Conservation (phyloP, 2,113 vertebrate species). For the Chaenocephalus aceratus region DNA sequence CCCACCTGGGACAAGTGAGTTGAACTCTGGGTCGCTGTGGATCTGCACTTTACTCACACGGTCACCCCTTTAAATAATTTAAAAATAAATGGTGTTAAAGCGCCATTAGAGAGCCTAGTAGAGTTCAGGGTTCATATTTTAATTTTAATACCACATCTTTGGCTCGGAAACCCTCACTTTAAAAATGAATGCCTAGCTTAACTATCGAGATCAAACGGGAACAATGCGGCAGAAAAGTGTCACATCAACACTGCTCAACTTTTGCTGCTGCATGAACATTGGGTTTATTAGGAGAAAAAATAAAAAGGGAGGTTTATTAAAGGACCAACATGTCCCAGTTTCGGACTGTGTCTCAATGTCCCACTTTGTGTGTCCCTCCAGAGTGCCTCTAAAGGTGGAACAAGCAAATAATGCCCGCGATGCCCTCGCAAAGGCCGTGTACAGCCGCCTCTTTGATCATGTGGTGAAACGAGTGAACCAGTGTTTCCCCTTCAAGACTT, state of each 20-base stretch:
- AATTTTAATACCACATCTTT: constrained; percentile 46
- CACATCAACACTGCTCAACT: constrained; percentile 20
- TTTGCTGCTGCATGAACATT: constrained; percentile 33
- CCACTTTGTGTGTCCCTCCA: constrained; percentile 75
- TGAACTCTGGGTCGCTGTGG: constrained; percentile 60
- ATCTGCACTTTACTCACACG: constrained; percentile 54
- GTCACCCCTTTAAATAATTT: constrained; percentile 65
- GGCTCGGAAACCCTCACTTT: constrained; percentile 15
- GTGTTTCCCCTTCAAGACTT: constrained; percentile 96
- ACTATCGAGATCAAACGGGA: constrained; percentile 8
- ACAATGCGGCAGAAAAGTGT: constrained; percentile 27
- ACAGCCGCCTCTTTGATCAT: constrained; percentile 97
- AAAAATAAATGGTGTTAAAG: constrained; percentile 42
- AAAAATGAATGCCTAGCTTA: not conserved
- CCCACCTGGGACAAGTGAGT: constrained; percentile 33
- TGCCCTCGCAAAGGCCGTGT: constrained; percentile 96
- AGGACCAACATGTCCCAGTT: constrained; percentile 58
- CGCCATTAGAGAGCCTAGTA: constrained; percentile 27
- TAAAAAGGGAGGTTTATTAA: constrained; percentile 12
- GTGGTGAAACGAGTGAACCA: constrained; percentile 97
- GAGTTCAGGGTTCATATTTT: constrained; percentile 53
- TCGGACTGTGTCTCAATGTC: constrained; percentile 45
- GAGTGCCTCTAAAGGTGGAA: constrained; percentile 98
- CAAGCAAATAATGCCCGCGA: constrained; percentile 98
- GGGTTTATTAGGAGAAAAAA: constrained; percentile 29